A percentile compares a stretch with the other conserved stretches of the same genome.
Conservation (phyloP, 37 sponge, comb jelly and placozoan genomes). For the Crambe crambe region DNA sequence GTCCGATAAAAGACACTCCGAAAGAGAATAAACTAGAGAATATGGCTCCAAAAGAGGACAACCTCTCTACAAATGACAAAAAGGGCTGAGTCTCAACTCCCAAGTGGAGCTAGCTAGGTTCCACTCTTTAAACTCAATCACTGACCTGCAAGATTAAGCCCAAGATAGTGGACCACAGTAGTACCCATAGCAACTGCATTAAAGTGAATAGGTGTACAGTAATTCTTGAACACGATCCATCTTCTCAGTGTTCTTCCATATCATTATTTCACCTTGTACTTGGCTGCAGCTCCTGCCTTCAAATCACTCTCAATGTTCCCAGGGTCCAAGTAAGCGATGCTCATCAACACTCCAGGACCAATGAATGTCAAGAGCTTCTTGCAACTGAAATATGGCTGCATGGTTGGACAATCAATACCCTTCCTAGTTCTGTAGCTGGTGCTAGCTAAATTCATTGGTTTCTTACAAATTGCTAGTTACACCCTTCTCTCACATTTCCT, state of each 20-base stretch:
- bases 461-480: too few relatives aligned
- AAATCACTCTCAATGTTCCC: slow-evolving; percentile 97
- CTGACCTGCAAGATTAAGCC: slow-evolving; percentile 83
- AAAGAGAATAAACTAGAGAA: too few relatives aligned
- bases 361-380: slow-evolving; percentile 94
- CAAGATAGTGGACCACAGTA: slow-evolving; percentile 79
- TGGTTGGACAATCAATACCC: too few relatives aligned
- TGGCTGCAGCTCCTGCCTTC: slow-evolving; percentile 83
- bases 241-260: background rate
- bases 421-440: too few relatives aligned
- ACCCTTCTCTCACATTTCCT: background rate
- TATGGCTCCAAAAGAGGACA: too few relatives aligned
- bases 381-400: slow-evolving; percentile 75
- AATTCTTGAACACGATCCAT: background rate
- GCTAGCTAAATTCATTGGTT: too few relatives aligned
- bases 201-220: background rate
- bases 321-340: slow-evolving; percentile 97
- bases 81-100: too few relatives aligned
- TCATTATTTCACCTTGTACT: slow-evolving; percentile 52
- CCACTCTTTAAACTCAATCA: too few relatives aligned
- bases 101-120: too few relatives aligned
- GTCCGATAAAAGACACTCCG: too few relatives aligned
- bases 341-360: slow-evolving; percentile 98
- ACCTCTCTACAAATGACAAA: too few relatives aligned
- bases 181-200: slow-evolving; percentile 86